A percentile compares a stretch with the other conserved stretches of the same genome.
Evolutionary conservation across 2,888 invertebrate genomes (phyloP).

Genomic region (Idaea aversata): DNA sequence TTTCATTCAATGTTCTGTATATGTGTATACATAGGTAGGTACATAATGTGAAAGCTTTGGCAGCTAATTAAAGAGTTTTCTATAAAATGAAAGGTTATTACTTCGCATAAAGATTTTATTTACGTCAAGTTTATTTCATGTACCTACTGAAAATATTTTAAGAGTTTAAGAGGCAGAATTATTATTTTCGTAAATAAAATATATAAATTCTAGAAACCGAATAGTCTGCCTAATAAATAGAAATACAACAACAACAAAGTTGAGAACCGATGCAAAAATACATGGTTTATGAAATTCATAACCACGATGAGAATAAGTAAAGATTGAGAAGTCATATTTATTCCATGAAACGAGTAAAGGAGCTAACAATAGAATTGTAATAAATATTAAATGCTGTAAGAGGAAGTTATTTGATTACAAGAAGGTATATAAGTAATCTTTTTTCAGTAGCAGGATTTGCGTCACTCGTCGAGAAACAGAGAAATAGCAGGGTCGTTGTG

Average conservation of each 20-base stretch:
- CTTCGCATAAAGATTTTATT: background rate
- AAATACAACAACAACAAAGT: background rate
- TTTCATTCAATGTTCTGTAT: conserved; percentile 4
- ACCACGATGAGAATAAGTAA: background rate
- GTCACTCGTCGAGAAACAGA: conserved; percentile 40
- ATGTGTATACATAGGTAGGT: background rate
- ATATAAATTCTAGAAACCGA: background rate
- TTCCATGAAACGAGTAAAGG: background rate
- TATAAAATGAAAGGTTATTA: conserved; percentile 1
- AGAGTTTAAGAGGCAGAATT: background rate
- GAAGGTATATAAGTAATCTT: conserved; percentile 3
- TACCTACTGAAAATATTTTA: background rate
- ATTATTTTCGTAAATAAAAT: background rate
- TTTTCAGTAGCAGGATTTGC: conserved; percentile 36
- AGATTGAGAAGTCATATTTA: background rate
- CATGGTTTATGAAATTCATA: background rate
- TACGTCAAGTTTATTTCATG: background rate
- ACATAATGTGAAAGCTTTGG: background rate
- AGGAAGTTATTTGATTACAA: background rate
- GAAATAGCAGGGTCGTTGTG: conserved; percentile 37
- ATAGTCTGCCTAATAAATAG: background rate
- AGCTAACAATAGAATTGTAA: background rate
- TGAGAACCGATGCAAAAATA: background rate
- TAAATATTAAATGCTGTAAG: background rate
- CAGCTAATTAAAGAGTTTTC: background rate